Evolutionary conservation across 1,140 invertebrate species (phyloP).

Genomic region (Hycleus phaleratus): DNA sequence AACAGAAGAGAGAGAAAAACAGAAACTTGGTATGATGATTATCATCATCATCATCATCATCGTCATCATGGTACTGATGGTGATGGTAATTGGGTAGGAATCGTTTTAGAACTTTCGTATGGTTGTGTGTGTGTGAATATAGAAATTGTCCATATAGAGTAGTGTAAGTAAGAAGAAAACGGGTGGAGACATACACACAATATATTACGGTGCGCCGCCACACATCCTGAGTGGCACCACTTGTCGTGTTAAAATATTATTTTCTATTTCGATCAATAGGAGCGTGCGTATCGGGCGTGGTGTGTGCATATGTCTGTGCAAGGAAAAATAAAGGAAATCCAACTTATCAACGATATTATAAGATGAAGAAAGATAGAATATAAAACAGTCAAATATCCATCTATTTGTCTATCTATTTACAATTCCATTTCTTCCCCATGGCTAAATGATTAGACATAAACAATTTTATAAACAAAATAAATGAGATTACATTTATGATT

Average conservation of each 20-base stretch:
- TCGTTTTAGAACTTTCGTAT: too few species aligned
- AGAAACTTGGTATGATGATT: slow-evolving; percentile 2
- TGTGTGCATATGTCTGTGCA: slow-evolving; percentile 1
- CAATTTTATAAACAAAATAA: background rate
- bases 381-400: too few species aligned
- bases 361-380: too few species aligned
- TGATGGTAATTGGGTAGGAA: too few species aligned
- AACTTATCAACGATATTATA: too few species aligned
- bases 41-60: too few species aligned
- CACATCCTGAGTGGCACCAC: slow-evolving; percentile 23
- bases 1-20: background rate
- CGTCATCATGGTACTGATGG: too few species aligned
- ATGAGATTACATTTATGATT: background rate
- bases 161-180: background rate
- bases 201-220: slow-evolving; percentile 24
- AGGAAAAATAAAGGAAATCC: background rate
- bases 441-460: background rate
- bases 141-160: background rate
- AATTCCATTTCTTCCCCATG: too few species aligned
- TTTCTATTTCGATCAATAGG: slow-evolving; percentile 30
- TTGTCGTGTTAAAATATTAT: slow-evolving; percentile 6
- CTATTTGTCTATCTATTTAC: too few species aligned
- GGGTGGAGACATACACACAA: slow-evolving; percentile 17
- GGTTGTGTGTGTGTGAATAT: background rate
- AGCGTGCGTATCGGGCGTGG: slow-evolving; percentile 31